Conservation (phyloP, 2,113 vertebrate species). For the Natator depressus region DNA sequence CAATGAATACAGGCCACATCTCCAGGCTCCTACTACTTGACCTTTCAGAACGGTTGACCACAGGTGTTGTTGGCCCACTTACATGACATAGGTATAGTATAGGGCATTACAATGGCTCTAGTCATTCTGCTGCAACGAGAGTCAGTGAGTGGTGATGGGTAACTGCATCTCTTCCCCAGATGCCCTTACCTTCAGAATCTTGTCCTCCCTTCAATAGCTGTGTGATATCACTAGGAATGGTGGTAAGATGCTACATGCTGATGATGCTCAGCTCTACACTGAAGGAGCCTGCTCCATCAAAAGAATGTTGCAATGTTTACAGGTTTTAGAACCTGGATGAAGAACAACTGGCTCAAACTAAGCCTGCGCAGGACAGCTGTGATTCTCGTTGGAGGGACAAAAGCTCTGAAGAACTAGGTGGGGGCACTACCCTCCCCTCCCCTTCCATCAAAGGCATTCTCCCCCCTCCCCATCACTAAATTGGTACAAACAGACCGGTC, state of each 20-base stretch:
- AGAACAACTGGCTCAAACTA: fast-evolving
- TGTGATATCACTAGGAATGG: background rate
- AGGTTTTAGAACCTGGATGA: background rate
- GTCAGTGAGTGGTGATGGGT: background rate
- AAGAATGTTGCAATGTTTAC: background rate
- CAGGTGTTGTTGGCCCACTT: background rate
- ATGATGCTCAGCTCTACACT: background rate
- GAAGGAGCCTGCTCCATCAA: fast-evolving
- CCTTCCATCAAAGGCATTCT: background rate
- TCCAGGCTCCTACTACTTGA: background rate
- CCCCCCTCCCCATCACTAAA: background rate
- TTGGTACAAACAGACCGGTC: background rate
- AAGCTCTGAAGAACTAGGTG: background rate
- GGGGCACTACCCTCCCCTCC: background rate
- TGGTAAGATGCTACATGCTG: background rate
- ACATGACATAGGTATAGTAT: background rate
- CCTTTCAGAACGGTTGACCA: background rate
- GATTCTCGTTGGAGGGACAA: background rate
- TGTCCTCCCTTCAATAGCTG: background rate
- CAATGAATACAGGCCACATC: background rate
- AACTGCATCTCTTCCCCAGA: background rate
- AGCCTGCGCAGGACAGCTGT: background rate
- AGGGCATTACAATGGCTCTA: fast-evolving
- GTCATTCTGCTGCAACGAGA: background rate
- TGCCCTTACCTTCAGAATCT: background rate